Evolutionary conservation across 2,797 vertebrate species (phyloP), one percentile per base, ranked within the genome.

Genomic region (Melanogrammus aeglefinus): DNA sequence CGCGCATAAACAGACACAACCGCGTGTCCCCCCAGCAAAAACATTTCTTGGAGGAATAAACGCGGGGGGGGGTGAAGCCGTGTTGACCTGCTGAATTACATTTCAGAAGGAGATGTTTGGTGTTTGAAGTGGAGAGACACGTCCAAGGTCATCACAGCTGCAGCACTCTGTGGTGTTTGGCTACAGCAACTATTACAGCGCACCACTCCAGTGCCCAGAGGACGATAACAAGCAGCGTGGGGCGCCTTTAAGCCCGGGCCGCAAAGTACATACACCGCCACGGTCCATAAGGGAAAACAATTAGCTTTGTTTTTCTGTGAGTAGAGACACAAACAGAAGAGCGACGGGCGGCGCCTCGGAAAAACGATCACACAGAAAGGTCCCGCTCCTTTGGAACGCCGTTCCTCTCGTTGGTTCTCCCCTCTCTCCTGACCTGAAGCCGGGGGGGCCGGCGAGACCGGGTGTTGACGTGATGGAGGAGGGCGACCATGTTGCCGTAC

Each of bases 301-400:
- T 90, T 87, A 83, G 78, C 80, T 87, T 84, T 82, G 87, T 90
- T 88, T 88, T 85, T 86, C 81, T 86, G 85, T 79, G 86, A 82
- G 81, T 79, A 75, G 75, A 83, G 81, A 84, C 82, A 87, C 72
- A 82, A 70, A 82, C 72, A 14, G 2, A 18, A 69, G n/a, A 4
- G 66, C 2, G 47, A 5, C 47, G 41, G 14, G 41, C 47, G 6
- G 47, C 21, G 14, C 5, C 47, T 18, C 5, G 47, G 47, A n/a
- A n/a, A 51, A 1, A 44, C 13, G 41, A 14, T 51, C 47, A 51
- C 47, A 51, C 41, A 47, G 5, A 18, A 16, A n/a, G n/a, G n/a
- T n/a, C n/a, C 14, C 47, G 47, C 16, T 51, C 14, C 47, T 21
- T 21, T 51, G 4, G 1, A 1, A 6, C 4, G 47, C 21, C 21